Percentiles rank a stretch among this genome's conserved stretches.
These are phyloP conservation scores for Perodicticus potto DNA, from an alignment of 2,797 vertebrate genomes.

Conservation along the genomic window DNA sequence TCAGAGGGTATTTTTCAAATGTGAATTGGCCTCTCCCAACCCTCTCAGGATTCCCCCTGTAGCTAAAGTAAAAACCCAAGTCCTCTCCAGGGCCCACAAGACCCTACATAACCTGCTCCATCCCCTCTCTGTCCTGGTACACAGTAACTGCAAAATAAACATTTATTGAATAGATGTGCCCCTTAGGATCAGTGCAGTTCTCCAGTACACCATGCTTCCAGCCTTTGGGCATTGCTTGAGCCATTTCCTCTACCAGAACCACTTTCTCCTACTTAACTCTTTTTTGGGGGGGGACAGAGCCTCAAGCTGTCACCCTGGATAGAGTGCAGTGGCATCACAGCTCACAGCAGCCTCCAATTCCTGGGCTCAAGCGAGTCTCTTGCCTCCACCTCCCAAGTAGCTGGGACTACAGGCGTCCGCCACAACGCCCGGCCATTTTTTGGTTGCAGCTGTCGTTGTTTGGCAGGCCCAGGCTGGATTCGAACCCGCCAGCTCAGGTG, in stretches of 20 bases:
- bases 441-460: no score
- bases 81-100: no score
- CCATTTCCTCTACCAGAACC: neutral
- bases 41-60: neutral
- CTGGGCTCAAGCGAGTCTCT: no score
- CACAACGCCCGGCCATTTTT: no score
- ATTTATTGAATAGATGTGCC: no score
- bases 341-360: no score
- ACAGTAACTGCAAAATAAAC: neutral
- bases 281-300: neutral
- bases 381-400: no score
- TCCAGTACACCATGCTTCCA: neutral
- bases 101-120: accelerated
- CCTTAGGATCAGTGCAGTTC: neutral
- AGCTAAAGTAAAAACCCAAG: neutral
- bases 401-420: no score
- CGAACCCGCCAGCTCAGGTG: no score
- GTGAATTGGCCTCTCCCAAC: neutral
- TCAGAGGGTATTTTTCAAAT: neutral
- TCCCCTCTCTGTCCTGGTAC: neutral
- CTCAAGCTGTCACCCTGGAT: no score
- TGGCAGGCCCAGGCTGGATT: no score
- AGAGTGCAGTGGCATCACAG: no score
- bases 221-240: neutral
- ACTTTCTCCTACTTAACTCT: neutral